Percentiles rank a stretch among this genome's conserved stretches.
These are phyloP conservation scores for Bombus confusus DNA, from an alignment of 1,140 invertebrate genomes.

Conservation along the genomic window DNA sequence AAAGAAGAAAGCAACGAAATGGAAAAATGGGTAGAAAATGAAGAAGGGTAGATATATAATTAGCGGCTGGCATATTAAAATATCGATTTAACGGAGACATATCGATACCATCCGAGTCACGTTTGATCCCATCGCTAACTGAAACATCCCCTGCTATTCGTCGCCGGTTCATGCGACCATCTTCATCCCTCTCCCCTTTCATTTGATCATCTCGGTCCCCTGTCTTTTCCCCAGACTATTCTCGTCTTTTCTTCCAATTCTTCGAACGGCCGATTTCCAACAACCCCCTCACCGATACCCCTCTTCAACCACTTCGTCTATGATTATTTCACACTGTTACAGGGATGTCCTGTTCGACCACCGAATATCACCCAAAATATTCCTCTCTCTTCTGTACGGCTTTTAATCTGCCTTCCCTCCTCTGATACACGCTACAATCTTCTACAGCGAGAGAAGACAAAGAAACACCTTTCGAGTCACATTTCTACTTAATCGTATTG, in stretches of 20 bases:
- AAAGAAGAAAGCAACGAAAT: background rate
- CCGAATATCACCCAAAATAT: conserved; percentile 16
- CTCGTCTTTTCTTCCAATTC: conserved; percentile 62
- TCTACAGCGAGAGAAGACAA: too few relatives aligned
- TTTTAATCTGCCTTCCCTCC: conserved; percentile 9
- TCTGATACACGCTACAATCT: background rate
- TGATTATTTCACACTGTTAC: conserved; percentile 61
- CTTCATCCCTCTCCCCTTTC: conserved; percentile 61
- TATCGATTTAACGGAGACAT: background rate
- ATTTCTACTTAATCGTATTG: too few relatives aligned
- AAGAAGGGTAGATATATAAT: background rate
- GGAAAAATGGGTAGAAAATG: background rate
- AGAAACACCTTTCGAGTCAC: background rate
- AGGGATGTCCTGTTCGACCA: background rate
- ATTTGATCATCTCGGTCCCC: conserved; percentile 60
- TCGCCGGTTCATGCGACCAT: conserved; percentile 61
- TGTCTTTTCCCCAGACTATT: conserved; percentile 48
- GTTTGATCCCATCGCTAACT: conserved; percentile 43
- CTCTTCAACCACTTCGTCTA: conserved; percentile 49
- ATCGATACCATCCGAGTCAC: background rate
- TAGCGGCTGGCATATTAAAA: background rate
- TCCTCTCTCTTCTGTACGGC: background rate
- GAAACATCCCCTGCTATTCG: conserved; percentile 48
- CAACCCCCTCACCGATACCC: conserved; percentile 34
- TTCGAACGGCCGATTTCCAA: conserved; percentile 47